Evolutionary conservation across 2,888 invertebrate species (phyloP), one percentile per base, ranked within the genome.

Genomic region (Hermodice carunculata): DNA sequence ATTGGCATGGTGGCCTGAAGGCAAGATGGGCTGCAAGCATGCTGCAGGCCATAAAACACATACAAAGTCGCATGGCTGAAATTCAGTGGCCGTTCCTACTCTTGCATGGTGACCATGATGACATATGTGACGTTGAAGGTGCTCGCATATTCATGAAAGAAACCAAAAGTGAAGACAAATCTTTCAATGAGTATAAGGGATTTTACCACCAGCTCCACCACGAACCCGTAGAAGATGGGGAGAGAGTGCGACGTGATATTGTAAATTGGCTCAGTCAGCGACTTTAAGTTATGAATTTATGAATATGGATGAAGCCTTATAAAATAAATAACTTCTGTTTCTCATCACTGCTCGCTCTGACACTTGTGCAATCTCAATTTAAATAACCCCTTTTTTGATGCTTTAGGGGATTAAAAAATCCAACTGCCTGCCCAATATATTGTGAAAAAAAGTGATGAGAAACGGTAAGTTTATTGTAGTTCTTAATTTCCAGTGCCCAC

Each of bases 51-150:
- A 58, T 80, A 60, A 57, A 81, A 53, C 74, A 77, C 56, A 78
- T 84, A 28, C 70, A 79, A 58, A 52, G 69, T 14, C 72, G 79
- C 17, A 61, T 82, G 34, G 43, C 62, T 1, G 70, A 70, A 3
- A 70, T 86, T 3, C 71, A 73, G 28, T 81, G 78, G 71, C 86
- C 87, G 3, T 81, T 86, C 59, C 67, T 86, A 3, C 73, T 82
- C 14, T 72, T 85, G 4, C 86, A 86, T 69, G 86, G 86, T 2
- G 79, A 78, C 24, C 66, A 72, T 11, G 87, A 87, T 71, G 74
- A 73, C 28, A 31, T 86, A n/a, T 84, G 84, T 66, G 76, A 76
- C 19, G 64, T 79, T 0, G 74, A 78, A 32, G 86, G 85, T 0
- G 82, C 86, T 3, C 69, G 78, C 58, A 43, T 71, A 8, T 64